These are phyloP conservation scores for Rhincodon typus DNA, from an alignment of 2,797 vertebrate species.

Conservation along the genomic window DNA sequence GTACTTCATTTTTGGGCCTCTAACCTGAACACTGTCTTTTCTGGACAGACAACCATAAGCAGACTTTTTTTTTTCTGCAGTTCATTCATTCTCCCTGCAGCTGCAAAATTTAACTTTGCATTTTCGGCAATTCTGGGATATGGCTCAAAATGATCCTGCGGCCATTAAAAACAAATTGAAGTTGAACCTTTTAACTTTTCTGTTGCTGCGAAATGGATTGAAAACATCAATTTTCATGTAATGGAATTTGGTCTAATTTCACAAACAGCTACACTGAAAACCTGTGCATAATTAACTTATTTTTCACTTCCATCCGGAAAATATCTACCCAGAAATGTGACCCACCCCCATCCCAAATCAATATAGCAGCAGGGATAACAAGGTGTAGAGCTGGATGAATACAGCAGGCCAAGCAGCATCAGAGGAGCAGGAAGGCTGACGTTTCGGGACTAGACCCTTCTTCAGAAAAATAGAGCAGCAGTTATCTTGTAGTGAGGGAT, in stretches of 20 bases:
- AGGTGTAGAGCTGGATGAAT: no score
- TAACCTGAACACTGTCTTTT: background rate
- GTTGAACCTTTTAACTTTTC: background rate
- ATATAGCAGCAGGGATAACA: no score
- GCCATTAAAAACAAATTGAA: background rate
- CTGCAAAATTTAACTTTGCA: background rate
- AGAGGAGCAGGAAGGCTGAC: no score
- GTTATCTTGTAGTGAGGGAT: background rate
- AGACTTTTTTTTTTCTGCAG: background rate
- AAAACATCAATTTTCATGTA: background rate
- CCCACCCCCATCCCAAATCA: background rate
- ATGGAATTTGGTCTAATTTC: background rate
- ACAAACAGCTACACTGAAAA: background rate
- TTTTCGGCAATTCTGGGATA: background rate
- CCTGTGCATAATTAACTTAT: background rate
- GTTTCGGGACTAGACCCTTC: no score
- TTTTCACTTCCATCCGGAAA: background rate
- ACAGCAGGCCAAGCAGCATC: no score
- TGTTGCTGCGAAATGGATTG: background rate
- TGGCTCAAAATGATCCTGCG: background rate
- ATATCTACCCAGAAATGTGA: background rate
- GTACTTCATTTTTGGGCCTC: background rate
- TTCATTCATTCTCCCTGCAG: background rate
- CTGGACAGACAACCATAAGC: background rate
- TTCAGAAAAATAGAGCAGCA: background rate